Conservation (phyloP, 2,113 vertebrate genomes). For the Antigone vipio region DNA sequence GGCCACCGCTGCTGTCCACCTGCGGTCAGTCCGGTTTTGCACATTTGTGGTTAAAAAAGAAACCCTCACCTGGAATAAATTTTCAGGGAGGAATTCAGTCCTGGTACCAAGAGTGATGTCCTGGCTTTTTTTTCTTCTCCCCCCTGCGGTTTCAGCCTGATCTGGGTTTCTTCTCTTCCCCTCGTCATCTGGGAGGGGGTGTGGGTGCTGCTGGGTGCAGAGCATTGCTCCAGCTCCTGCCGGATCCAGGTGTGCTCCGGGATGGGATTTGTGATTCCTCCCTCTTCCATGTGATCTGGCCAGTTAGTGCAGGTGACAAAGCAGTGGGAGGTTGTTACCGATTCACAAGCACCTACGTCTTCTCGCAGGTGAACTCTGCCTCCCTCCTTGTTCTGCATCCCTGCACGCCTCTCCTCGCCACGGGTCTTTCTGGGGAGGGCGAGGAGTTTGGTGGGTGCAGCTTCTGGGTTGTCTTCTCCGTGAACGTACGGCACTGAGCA, state of each 20-base stretch:
- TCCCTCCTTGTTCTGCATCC: neutral
- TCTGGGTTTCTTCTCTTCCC: neutral
- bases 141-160: neutral
- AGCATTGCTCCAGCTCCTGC: neutral
- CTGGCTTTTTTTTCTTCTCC: fast-evolving
- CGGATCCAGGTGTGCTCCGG: fast-evolving
- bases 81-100: neutral
- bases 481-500: fast-evolving
- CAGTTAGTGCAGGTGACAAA: neutral
- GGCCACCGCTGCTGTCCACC: fast-evolving
- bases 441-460: neutral
- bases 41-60: neutral
- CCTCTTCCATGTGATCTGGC: neutral
- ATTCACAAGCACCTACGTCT: fast-evolving
- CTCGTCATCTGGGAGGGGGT: neutral
- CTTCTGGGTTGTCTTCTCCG: fast-evolving
- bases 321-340: neutral
- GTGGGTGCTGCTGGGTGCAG: neutral
- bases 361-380: fast-evolving
- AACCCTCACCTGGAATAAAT: neutral
- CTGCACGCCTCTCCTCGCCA: fast-evolving
- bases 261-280: neutral
- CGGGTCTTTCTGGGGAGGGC: neutral
- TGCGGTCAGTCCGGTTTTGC: fast-evolving
- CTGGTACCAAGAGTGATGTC: neutral